phyloP scores from a whole-genome alignment of 2,888 invertebrate species.

The Orgyia antiqua region DNA sequence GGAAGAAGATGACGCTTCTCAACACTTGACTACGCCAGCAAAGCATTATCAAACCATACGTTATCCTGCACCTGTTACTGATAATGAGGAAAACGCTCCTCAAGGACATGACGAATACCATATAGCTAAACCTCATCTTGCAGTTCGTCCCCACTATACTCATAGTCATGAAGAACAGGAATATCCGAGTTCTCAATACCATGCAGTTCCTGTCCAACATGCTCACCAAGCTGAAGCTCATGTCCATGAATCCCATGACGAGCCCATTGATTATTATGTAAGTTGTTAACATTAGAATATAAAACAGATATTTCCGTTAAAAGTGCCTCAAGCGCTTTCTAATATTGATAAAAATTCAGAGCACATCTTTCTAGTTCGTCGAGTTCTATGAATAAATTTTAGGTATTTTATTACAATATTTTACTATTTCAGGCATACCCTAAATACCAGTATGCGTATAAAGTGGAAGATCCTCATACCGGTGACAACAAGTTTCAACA shows the following conservation, averaged over 20 bases:
- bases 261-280: slow-evolving; percentile 70
- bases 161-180: slow-evolving; percentile 18
- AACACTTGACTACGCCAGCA: slow-evolving; percentile 18
- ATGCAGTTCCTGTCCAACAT: slow-evolving; percentile 2
- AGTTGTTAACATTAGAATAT: slow-evolving; percentile 45
- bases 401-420: slow-evolving; percentile 31
- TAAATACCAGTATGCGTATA: slow-evolving; percentile 79
- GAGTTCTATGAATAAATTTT: slow-evolving; percentile 27
- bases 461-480: slow-evolving; percentile 79
- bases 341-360: too few species aligned
- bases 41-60: slow-evolving; percentile 25
- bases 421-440: slow-evolving; percentile 67
- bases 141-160: slow-evolving; percentile 15
- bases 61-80: slow-evolving; percentile 22
- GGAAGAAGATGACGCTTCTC: slow-evolving; percentile 28
- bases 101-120: slow-evolving; percentile 16
- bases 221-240: slow-evolving; percentile 29
- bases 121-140: slow-evolving; percentile 5
- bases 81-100: slow-evolving; percentile 32
- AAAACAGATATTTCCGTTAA: slow-evolving; percentile 29
- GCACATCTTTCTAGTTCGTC: slow-evolving; percentile 38
- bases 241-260: slow-evolving; percentile 46
- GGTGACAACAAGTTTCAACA: slow-evolving; percentile 80
- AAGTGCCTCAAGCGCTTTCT: too few species aligned
- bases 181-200: slow-evolving; percentile 12